Conservation (phyloP, 2,113 vertebrate genomes). For the Oxyura jamaicensis region DNA sequence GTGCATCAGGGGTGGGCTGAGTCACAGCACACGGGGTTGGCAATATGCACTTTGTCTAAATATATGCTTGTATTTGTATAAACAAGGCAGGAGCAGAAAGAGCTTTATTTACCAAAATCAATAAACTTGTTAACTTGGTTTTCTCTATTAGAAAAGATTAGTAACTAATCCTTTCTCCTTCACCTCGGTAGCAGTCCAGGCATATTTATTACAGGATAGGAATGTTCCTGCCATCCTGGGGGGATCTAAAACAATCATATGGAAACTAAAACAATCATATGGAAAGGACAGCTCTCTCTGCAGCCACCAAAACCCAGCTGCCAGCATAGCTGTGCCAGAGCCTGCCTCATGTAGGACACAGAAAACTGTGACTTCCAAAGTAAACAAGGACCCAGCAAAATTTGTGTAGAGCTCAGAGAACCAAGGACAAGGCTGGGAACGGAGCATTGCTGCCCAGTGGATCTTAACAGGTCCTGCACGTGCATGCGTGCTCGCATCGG, state of each 20-base stretch:
- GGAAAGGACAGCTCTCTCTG: neutral
- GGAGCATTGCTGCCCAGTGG: neutral
- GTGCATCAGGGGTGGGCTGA: neutral
- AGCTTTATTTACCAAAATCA: slow-evolving; percentile 29
- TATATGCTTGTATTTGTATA: neutral
- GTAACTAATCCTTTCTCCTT: slow-evolving; percentile 24
- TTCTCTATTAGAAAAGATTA: slow-evolving; percentile 4
- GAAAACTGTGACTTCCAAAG: neutral
- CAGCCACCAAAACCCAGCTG: neutral
- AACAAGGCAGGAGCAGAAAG: neutral
- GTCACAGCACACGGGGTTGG: neutral
- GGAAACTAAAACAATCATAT: neutral
- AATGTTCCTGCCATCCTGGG: neutral
- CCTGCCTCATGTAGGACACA: rapidly evolving
- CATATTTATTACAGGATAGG: neutral
- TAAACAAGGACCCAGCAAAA: neutral
- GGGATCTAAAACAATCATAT: neutral
- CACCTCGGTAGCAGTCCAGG: neutral
- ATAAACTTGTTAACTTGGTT: slow-evolving; percentile 18
- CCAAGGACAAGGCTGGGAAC: neutral
- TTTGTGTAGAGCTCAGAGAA: neutral
- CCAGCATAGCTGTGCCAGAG: neutral
- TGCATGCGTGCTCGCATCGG: rapidly evolving
- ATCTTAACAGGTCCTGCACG: too few species aligned
- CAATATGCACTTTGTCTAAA: rapidly evolving